Evolutionary conservation across 2,797 vertebrate species (phyloP).

Genomic region (Gephyroberyx darwinii): DNA sequence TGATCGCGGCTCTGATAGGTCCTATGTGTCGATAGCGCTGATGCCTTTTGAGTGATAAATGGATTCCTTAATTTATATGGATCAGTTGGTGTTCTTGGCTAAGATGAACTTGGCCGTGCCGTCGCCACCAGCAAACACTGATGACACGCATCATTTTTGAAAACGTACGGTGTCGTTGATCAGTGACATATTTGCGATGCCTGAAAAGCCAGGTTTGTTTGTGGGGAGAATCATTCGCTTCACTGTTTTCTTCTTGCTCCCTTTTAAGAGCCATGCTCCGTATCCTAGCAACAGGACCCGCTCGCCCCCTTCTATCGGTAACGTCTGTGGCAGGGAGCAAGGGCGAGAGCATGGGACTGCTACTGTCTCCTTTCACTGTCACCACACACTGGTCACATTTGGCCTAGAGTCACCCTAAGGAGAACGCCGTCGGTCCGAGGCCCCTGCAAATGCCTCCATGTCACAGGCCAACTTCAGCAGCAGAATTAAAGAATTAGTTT

Average conservation of each 20-base stretch:
- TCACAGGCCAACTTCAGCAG: background rate
- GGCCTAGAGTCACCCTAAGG: background rate
- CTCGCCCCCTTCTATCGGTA: slow-evolving; percentile 53
- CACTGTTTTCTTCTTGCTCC: slow-evolving; percentile 65
- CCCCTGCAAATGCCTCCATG: background rate
- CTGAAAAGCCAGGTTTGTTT: slow-evolving; percentile 72
- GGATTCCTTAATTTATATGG: slow-evolving; percentile 63
- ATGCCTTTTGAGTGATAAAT: slow-evolving; percentile 65
- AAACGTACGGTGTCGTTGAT: slow-evolving; percentile 65
- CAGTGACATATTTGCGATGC: slow-evolving; percentile 66
- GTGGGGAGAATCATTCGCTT: slow-evolving; percentile 64
- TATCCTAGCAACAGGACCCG: slow-evolving; percentile 84
- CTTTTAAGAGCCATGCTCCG: slow-evolving; percentile 73
- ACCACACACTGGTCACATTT: slow-evolving; percentile 54
- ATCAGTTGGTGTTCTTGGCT: slow-evolving; percentile 51
- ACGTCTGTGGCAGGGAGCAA: slow-evolving; percentile 64
- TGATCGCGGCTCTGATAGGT: slow-evolving; percentile 56
- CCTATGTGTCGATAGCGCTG: slow-evolving; percentile 63
- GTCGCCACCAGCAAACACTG: slow-evolving; percentile 4
- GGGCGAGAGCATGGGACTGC: slow-evolving; percentile 64
- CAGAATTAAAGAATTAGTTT: too few relatives aligned
- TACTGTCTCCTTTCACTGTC: slow-evolving; percentile 67
- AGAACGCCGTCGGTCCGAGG: background rate
- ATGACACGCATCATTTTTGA: slow-evolving; percentile 34
- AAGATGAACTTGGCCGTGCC: slow-evolving; percentile 33